Percentiles rank a stretch among this genome's conserved stretches.
Evolutionary conservation across 2,113 vertebrate genomes (phyloP).

Genomic region (human (Homo sapiens)): DNA sequence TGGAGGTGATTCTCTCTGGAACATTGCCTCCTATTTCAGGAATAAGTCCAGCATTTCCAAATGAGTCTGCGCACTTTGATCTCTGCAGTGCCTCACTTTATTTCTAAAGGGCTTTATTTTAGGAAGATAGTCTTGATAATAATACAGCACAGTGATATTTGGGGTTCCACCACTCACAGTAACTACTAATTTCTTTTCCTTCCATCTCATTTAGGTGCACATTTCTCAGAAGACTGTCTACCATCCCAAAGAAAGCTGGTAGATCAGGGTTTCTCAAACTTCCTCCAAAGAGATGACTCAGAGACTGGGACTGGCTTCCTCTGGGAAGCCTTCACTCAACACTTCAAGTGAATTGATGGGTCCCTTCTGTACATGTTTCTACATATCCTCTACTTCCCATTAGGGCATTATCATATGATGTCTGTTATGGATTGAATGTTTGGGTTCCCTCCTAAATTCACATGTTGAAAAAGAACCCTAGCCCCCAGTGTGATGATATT

Average conservation of each 20-base stretch:
- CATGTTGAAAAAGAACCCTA: neutral
- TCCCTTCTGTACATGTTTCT: neutral
- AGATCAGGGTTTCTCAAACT: neutral
- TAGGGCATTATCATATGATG: neutral
- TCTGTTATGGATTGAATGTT: neutral
- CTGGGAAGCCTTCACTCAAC: neutral
- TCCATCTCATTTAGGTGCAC: neutral
- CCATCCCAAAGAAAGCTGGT: neutral
- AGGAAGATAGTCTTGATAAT: neutral
- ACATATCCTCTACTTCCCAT: neutral
- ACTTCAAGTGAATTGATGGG: neutral
- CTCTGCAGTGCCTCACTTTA: neutral
- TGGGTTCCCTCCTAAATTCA: neutral
- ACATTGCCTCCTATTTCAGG: neutral
- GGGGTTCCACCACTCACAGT: neutral
- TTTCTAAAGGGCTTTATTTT: neutral
- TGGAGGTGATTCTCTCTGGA: neutral
- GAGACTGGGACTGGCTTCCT: neutral
- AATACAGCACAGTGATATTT: neutral
- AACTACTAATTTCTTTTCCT: slow-evolving; percentile 13
- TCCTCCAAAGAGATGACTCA: neutral
- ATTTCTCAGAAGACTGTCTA: neutral
- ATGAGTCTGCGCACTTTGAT: neutral
- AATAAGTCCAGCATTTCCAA: neutral
- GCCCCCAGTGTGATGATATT: neutral